These are phyloP conservation scores for Leptoteleia sp. DNA, from an alignment of 1,140 invertebrate species.

Conservation along the genomic window DNA sequence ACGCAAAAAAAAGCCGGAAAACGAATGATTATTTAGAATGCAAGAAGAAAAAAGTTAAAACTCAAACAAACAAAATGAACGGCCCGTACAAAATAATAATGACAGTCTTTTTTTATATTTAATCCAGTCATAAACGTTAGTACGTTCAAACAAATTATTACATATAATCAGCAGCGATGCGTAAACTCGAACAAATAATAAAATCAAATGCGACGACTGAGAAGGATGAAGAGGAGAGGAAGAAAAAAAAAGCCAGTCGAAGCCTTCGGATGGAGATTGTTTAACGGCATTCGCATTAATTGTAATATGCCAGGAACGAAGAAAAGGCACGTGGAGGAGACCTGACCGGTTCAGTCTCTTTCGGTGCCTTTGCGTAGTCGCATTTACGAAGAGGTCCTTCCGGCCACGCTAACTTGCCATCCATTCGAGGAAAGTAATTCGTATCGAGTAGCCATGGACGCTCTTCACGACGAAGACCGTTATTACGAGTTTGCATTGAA, in stretches of 20 bases:
- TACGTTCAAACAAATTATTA: background rate
- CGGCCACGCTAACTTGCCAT: conserved; percentile 1
- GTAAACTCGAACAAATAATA: conserved; percentile 39
- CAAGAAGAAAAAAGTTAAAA: too few relatives aligned
- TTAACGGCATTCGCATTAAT: conserved; percentile 45
- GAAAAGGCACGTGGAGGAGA: conserved; percentile 46
- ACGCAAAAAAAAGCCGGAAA: too few relatives aligned
- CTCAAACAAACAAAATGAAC: too few relatives aligned
- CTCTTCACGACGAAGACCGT: background rate
- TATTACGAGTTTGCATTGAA: conserved; percentile 46
- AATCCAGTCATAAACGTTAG: background rate
- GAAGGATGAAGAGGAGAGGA: conserved; percentile 30
- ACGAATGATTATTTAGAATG: too few relatives aligned
- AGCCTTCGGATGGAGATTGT: conserved; percentile 55
- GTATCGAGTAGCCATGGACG: conserved; percentile 4
- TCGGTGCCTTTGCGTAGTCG: conserved; percentile 36
- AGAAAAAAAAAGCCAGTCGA: conserved; percentile 31
- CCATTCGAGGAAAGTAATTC: background rate
- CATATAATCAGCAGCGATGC: conserved; percentile 8
- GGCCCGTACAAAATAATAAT: too few relatives aligned
- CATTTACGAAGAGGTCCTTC: conserved; percentile 23
- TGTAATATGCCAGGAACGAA: conserved; percentile 36
- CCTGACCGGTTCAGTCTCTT: conserved; percentile 36
- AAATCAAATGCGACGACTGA: conserved; percentile 26
- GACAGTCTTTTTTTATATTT: background rate